phyloP scores from a whole-genome alignment of 2,797 vertebrate species.

The Pelodytes ibericus region DNA sequence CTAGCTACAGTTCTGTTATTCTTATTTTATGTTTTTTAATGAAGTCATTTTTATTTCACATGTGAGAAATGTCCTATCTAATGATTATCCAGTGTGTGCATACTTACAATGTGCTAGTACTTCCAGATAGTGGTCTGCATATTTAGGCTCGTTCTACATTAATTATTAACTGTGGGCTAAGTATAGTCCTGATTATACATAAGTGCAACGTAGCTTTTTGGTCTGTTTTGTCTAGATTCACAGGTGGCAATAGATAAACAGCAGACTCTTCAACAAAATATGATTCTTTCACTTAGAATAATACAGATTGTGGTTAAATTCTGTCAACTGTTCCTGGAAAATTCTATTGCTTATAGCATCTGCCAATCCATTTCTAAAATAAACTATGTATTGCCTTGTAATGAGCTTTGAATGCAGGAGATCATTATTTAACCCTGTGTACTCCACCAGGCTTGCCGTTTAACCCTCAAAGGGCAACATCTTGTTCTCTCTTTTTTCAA shows the following conservation, averaged over 20 bases:
- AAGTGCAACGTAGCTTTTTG: constrained; percentile 66
- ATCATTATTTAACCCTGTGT: constrained; percentile 58
- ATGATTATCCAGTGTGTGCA: background rate
- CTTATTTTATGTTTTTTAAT: no score
- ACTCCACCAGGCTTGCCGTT: no score
- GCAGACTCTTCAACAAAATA: constrained; percentile 70
- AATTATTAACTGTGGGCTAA: constrained; percentile 65
- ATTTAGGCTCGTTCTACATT: constrained; percentile 57
- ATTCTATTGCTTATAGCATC: constrained; percentile 57
- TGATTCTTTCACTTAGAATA: constrained; percentile 70
- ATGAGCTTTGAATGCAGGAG: constrained; percentile 33
- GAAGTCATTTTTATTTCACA: background rate
- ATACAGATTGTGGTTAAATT: constrained; percentile 66
- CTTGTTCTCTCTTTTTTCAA: no score
- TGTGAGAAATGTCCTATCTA: background rate
- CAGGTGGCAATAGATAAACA: constrained; percentile 75
- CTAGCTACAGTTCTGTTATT: no score
- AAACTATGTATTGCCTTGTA: constrained; percentile 61
- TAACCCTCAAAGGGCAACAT: no score
- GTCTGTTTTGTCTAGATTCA: constrained; percentile 75
- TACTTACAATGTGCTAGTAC: constrained; percentile 46
- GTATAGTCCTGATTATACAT: constrained; percentile 70
- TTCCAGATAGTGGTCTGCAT: constrained; percentile 65
- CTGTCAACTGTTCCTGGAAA: constrained; percentile 61
- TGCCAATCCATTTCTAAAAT: constrained; percentile 54